Evolutionary conservation across 2,888 invertebrate species (phyloP), one percentile per base, ranked within the genome.

Genomic region (Thymelicus sylvestris): DNA sequence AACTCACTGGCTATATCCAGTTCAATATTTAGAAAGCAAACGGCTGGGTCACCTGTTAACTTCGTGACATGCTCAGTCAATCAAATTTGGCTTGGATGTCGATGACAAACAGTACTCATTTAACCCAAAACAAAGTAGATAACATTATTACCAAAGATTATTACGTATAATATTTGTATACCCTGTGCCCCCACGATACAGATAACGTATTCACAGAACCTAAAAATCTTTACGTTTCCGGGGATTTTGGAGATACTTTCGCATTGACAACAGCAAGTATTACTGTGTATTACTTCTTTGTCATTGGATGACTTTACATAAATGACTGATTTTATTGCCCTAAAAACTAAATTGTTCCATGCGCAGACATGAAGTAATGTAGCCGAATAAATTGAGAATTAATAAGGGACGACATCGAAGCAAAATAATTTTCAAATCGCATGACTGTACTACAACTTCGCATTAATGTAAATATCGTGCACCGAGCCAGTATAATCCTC

Each of bases 341-440:
- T 12, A 44, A 44, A 44, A 44, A 10, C 12, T 44, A 12, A 12
- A 8, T 10, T 44, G 8, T 44, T 44, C 2, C 12, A 31, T 57
- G 12, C 12, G 57, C 10, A 31, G 31, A 39, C 2, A n/a, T 7
- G 13, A 59, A 13, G n/a, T n/a, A 39, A 39, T 39, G 39, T 3
- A 52, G 65, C 19, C 52, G 52, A 65, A 39, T 38, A 52, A 52
- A 39, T 65, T 55, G 38, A 59, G n/a, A 38, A 59, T 59, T 31
- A 39, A 59, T 59, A 39, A 59, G 13, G 59, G 59, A 59, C 38
- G 39, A 38, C 13, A 39, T 59, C n/a, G 59, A 59, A 59, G 39
- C 13, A 39, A 38, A 10, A 24, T 65, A 52, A 61, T 66, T 71
- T 71, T 41, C 65, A 65, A 50, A 70, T 70, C 65, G 70, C 70